These are phyloP conservation scores for Sycophila texana DNA, from an alignment of 2,888 invertebrate species.

Conservation along the genomic window DNA sequence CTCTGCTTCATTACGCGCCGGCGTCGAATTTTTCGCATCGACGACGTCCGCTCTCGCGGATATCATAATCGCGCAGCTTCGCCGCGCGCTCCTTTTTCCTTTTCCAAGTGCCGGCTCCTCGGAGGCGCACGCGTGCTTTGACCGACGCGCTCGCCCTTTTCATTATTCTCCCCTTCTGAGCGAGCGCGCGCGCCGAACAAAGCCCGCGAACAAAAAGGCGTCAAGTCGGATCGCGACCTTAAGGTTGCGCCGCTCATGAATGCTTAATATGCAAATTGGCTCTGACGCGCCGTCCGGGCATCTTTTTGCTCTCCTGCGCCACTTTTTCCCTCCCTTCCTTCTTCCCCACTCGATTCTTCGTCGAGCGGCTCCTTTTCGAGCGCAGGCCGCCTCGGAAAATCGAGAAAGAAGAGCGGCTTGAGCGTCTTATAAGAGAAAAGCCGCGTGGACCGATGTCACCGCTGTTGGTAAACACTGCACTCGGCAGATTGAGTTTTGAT, in stretches of 20 bases:
- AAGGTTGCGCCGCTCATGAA: slow-evolving; percentile 60
- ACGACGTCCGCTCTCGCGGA: slow-evolving; percentile 24
- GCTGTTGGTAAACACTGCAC: no score
- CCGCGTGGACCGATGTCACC: no score
- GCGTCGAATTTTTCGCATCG: neutral
- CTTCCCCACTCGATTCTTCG: no score
- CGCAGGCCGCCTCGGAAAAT: neutral
- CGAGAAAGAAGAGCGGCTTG: no score
- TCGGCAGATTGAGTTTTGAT: no score
- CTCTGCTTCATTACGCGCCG: no score
- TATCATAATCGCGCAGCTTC: slow-evolving; percentile 37
- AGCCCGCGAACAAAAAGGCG: slow-evolving; percentile 68
- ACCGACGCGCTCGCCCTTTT: slow-evolving; percentile 49
- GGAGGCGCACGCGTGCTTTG: neutral
- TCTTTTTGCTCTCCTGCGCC: neutral
- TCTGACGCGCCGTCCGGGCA: slow-evolving; percentile 31
- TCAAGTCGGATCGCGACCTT: slow-evolving; percentile 71
- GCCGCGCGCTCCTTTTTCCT: neutral
- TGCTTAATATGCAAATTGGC: slow-evolving; percentile 72
- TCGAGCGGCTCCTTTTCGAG: slow-evolving; percentile 19
- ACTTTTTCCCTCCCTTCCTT: neutral
- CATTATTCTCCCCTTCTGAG: slow-evolving; percentile 38
- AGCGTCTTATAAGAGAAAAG: no score
- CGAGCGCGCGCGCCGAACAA: slow-evolving; percentile 39
- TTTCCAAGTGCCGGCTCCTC: slow-evolving; percentile 14